phyloP scores from a whole-genome alignment of 1,140 invertebrate species.

The Ceratosolen solmsi region DNA sequence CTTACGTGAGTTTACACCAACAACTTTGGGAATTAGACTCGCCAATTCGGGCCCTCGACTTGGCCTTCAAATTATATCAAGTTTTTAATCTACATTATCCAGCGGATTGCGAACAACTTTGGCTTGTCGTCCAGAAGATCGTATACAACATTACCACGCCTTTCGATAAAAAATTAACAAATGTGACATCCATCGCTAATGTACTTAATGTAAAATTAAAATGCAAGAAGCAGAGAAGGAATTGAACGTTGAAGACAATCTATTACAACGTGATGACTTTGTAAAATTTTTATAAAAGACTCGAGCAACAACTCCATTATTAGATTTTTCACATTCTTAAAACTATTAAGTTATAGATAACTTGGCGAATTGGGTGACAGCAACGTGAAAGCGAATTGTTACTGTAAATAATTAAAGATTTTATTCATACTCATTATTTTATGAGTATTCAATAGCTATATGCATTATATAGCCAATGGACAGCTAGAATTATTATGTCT shows the following conservation, averaged over 20 bases:
- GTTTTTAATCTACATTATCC: conserved; percentile 38
- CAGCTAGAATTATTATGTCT: neutral
- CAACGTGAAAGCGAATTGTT: neutral
- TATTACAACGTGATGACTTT: neutral
- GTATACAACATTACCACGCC: neutral
- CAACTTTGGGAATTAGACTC: conserved; percentile 32
- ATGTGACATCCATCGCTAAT: conserved; percentile 3
- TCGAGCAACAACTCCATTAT: neutral
- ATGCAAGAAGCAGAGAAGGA: neutral
- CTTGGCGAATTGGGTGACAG: neutral
- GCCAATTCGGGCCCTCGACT: neutral
- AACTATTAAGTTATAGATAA: neutral
- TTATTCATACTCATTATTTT: no score
- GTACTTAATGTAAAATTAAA: conserved; percentile 17
- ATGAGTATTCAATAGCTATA: neutral
- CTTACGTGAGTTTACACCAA: conserved; percentile 26
- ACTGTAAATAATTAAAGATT: neutral
- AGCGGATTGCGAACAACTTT: conserved; percentile 11
- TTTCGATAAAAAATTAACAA: conserved; percentile 15
- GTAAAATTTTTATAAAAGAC: neutral
- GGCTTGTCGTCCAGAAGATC: conserved; percentile 13
- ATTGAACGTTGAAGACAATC: neutral
- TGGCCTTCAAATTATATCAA: conserved; percentile 34
- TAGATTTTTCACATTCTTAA: neutral
- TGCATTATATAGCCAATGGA: neutral